phyloP scores from a whole-genome alignment of 2,888 invertebrate genomes.

The Cataglyphis rosenhaueri region DNA sequence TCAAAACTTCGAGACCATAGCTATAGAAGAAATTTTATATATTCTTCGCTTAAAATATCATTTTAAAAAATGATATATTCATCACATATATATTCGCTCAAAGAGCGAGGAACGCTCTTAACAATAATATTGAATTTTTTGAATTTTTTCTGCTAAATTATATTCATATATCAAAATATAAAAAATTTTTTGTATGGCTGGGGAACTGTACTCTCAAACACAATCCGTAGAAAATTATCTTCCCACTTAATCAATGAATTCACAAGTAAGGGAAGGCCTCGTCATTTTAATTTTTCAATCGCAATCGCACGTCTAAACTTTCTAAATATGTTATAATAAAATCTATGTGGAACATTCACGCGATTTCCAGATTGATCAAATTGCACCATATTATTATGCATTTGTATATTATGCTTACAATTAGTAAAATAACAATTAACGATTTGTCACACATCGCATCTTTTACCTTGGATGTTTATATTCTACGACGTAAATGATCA shows the following conservation, averaged over 20 bases:
- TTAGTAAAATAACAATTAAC: background rate
- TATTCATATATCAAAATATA: background rate
- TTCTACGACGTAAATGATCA: background rate
- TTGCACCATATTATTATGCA: constrained; percentile 15
- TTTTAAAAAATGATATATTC: background rate
- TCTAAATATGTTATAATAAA: constrained; percentile 23
- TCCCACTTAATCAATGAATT: constrained; percentile 43
- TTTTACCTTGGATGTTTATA: background rate
- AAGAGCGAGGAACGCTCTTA: background rate
- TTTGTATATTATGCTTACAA: constrained; percentile 1
- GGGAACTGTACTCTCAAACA: constrained; percentile 31
- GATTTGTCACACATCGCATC: background rate
- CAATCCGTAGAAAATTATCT: constrained; percentile 31
- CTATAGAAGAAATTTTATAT: constrained; percentile 10
- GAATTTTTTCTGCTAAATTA: background rate
- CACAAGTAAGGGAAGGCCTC: constrained; percentile 51
- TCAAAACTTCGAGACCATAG: constrained; percentile 29
- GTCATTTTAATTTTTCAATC: constrained; percentile 35
- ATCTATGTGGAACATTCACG: constrained; percentile 6
- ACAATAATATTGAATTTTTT: background rate
- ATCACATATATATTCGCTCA: background rate
- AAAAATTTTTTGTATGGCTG: background rate
- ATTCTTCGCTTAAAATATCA: background rate
- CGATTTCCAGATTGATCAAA: constrained; percentile 11
- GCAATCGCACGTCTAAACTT: background rate